Percentiles rank a stretch among this genome's conserved stretches.
These are phyloP conservation scores for Myxocyprinus asiaticus DNA, from an alignment of 2,113 vertebrate genomes.

Conservation along the genomic window DNA sequence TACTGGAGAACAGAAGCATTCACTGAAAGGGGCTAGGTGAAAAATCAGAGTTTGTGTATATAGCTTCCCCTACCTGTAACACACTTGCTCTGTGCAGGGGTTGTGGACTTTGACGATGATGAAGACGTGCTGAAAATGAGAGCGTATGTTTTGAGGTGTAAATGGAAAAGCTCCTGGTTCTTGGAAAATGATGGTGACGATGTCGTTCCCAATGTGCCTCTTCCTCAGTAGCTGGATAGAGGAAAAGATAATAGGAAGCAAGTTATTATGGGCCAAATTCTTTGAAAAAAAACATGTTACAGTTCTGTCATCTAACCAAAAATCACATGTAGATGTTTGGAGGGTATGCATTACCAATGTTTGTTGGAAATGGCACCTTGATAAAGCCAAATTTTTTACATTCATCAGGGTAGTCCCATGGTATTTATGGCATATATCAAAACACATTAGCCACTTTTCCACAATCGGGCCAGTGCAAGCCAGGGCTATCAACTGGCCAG, in stretches of 20 bases:
- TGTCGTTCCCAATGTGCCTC: constrained; percentile 88
- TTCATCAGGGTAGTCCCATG: too few species aligned
- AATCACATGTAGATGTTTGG: too few species aligned
- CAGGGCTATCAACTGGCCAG: too few species aligned
- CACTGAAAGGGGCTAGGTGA: not conserved
- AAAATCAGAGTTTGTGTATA: not conserved
- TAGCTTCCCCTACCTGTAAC: constrained; percentile 81
- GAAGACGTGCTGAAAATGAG: constrained; percentile 87
- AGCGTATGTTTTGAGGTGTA: constrained; percentile 85
- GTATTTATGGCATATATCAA: too few species aligned
- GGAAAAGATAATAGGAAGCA: not conserved
- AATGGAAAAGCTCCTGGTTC: constrained; percentile 87
- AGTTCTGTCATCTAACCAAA: too few species aligned
- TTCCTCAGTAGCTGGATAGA: constrained; percentile 81
- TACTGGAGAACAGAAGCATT: not conserved
- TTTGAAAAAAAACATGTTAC: too few species aligned
- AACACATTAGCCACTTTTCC: too few species aligned
- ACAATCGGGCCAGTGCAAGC: too few species aligned
- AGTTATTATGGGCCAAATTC: not conserved
- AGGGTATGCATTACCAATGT: too few species aligned
- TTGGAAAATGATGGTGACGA: constrained; percentile 89
- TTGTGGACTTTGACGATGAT: constrained; percentile 84
- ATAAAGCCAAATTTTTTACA: too few species aligned
- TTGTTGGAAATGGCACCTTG: too few species aligned
- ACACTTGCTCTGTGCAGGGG: constrained; percentile 84